Percentiles rank a stretch among this genome's conserved stretches.
These are phyloP conservation scores for Montipora capitata DNA, from an alignment of 92 coral and sea anemone species.

Conservation along the genomic window DNA sequence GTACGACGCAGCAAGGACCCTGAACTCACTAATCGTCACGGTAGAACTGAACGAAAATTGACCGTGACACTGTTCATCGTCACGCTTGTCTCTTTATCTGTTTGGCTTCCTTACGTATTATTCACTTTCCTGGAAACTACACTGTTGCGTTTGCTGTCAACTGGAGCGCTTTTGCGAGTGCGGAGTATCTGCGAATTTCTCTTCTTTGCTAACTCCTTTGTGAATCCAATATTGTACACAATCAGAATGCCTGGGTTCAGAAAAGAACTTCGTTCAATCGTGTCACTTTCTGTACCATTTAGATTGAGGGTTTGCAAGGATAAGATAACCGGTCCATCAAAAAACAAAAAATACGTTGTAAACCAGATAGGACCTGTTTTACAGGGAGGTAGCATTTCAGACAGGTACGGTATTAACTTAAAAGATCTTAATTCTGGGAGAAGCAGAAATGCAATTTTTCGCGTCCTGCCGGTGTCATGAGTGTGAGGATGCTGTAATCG, in stretches of 20 bases:
- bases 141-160: background rate
- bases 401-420: too few relatives aligned
- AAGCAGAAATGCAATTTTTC: too few relatives aligned
- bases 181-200: constrained; percentile 2
- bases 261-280: constrained; percentile 24
- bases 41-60: constrained; percentile 18
- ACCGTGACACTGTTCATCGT: constrained; percentile 54
- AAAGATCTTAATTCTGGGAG: too few relatives aligned
- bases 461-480: too few relatives aligned
- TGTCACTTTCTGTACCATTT: background rate
- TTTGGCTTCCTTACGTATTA: constrained; percentile 30
- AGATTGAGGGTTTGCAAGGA: background rate
- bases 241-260: constrained; percentile 41
- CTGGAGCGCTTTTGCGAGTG: constrained; percentile 6
- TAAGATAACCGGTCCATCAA: background rate
- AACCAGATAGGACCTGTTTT: too few relatives aligned
- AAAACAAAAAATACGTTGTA: background rate
- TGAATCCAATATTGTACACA: constrained; percentile 44
- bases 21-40: constrained; percentile 2
- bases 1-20: constrained; percentile 14
- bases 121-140: constrained; percentile 20
- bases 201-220: constrained; percentile 49
- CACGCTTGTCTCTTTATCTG: constrained; percentile 23
- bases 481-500: too few relatives aligned
- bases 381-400: too few relatives aligned